Conservation (phyloP, 1,140 invertebrate species). For the Trypoxylus dichotomus region DNA sequence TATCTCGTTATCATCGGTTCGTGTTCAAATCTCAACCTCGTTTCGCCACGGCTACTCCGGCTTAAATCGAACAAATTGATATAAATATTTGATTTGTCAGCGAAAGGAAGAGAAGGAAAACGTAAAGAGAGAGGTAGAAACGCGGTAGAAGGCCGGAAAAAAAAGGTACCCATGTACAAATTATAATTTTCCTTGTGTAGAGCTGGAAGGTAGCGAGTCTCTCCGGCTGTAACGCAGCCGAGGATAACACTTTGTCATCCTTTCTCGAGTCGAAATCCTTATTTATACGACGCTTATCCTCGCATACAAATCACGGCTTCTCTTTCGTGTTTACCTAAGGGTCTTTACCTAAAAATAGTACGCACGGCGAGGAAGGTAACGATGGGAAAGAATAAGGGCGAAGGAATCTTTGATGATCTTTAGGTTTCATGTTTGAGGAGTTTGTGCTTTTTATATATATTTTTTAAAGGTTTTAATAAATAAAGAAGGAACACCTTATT, state of each 20-base stretch:
- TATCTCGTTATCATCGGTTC: too few relatives aligned
- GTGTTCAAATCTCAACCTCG: too few relatives aligned
- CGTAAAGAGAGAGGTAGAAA: too few relatives aligned
- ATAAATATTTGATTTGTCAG: slow-evolving; percentile 5
- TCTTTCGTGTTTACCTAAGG: not conserved
- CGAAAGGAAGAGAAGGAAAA: not conserved
- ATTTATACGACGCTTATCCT: slow-evolving; percentile 4
- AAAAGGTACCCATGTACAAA: not conserved
- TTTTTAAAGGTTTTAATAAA: too few relatives aligned
- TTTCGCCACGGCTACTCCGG: too few relatives aligned
- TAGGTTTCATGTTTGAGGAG: too few relatives aligned
- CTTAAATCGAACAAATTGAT: not conserved
- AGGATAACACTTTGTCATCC: slow-evolving; percentile 6
- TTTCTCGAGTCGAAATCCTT: not conserved
- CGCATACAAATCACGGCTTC: not conserved
- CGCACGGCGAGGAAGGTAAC: not conserved
- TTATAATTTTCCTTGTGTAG: not conserved
- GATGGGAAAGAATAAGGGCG: too few relatives aligned
- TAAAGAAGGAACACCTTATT: too few relatives aligned
- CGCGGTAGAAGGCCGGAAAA: not conserved
- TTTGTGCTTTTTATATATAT: too few relatives aligned
- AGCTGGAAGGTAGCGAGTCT: not conserved
- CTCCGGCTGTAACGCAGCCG: not conserved
- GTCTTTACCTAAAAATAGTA: not conserved
- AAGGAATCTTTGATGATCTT: too few relatives aligned